phyloP scores from a whole-genome alignment of 1,140 invertebrate genomes.

The Maniola jurtina region DNA sequence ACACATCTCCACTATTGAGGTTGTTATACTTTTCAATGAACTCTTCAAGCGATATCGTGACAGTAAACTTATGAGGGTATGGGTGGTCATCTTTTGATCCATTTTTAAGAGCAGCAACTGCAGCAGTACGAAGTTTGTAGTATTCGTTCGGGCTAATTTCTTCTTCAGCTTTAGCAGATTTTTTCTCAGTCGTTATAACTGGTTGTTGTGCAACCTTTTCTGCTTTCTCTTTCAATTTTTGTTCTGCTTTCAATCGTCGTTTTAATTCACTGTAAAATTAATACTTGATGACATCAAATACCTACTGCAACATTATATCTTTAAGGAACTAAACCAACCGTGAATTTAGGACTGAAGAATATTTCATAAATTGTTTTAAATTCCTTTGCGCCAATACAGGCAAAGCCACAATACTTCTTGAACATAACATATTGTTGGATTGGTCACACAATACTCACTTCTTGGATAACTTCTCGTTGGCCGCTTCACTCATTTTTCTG shows the following conservation, averaged over 20 bases:
- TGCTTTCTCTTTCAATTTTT: slow-evolving; percentile 96
- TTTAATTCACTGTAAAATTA: slow-evolving; percentile 92
- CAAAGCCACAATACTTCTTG: slow-evolving; percentile 38
- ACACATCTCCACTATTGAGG: slow-evolving; percentile 86
- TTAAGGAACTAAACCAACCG: slow-evolving; percentile 57
- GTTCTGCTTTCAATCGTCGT: slow-evolving; percentile 92
- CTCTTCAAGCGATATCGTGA: slow-evolving; percentile 91
- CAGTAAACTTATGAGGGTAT: slow-evolving; percentile 99
- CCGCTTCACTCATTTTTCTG: slow-evolving; percentile 79
- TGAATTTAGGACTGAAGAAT: slow-evolving; percentile 52
- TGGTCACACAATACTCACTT: slow-evolving; percentile 81
- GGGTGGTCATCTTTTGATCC: slow-evolving; percentile 85
- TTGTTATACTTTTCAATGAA: slow-evolving; percentile 93
- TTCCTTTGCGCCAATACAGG: slow-evolving; percentile 40
- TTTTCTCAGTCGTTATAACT: slow-evolving; percentile 60
- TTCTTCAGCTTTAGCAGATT: slow-evolving; percentile 82
- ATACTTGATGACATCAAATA: slow-evolving; percentile 15
- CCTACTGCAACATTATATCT: slow-evolving; percentile 27
- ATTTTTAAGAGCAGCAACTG: slow-evolving; percentile 88
- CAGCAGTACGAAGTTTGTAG: slow-evolving; percentile 89
- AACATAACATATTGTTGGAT: slow-evolving; percentile 44
- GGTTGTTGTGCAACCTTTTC: slow-evolving; percentile 84
- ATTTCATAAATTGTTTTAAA: slow-evolving; percentile 45
- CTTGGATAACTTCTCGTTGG: slow-evolving; percentile 83
- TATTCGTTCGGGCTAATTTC: slow-evolving; percentile 97